A percentile compares a stretch with the other conserved stretches of the same genome.
These are phyloP conservation scores for Drosophila athabasca DNA, from an alignment of 1,140 invertebrate species.

Conservation along the genomic window DNA sequence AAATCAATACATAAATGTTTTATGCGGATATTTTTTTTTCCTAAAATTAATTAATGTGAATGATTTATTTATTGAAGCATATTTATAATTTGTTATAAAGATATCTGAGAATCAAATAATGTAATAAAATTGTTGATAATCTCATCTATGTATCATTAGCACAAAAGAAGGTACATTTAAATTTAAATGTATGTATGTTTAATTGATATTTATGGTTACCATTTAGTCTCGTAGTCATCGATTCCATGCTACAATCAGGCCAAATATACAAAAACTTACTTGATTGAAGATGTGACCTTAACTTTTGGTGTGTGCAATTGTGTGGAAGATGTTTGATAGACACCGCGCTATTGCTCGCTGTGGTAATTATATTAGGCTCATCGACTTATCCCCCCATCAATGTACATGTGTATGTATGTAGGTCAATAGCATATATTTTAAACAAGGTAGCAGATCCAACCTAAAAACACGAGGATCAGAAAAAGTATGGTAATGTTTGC, in stretches of 20 bases:
- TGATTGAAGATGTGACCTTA: constrained; percentile 43
- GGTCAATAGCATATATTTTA: no score
- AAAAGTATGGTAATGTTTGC: no score
- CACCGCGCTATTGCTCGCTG: no score
- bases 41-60: constrained; percentile 37
- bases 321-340: constrained; percentile 4
- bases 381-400: no score
- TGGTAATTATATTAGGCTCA: no score
- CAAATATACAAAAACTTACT: constrained; percentile 50
- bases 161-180: neutral
- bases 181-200: neutral
- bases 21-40: constrained; percentile 20
- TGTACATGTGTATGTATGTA: no score
- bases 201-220: no score
- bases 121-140: no score
- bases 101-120: no score
- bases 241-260: constrained; percentile 34
- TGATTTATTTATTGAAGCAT: constrained; percentile 35
- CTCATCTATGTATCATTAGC: constrained; percentile 3
- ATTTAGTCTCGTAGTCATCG: neutral
- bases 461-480: no score
- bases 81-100: constrained; percentile 6
- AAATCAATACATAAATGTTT: no score
- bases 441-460: no score
- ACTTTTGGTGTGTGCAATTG: constrained; percentile 29